Base-by-base conservation (phyloP, 2,797 vertebrate genomes). In the Channallabes apus region DNA sequence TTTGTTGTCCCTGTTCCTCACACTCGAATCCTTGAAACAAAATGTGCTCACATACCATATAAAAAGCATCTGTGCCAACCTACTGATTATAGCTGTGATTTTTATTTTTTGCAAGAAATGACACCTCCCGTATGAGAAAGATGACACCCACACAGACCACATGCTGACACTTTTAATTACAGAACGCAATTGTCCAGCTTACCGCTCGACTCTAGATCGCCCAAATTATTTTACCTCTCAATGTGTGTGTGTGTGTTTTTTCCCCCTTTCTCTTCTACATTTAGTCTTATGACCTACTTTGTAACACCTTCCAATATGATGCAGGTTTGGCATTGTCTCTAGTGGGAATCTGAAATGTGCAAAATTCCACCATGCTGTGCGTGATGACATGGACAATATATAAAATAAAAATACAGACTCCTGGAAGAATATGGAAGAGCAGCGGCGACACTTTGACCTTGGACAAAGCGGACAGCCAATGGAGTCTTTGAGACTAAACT, bases 281-380 rank as follows among this genome's bases (percentile, higher is more conserved):
- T 65, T 78, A 88, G 93, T 92, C 90, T 92, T 92, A 94, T 96
- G 94, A 95, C 94, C 94, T 94, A 96, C 96, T 97, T 91, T 95
- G 94, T 97, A 97, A 97, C 96, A 89, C 94, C 95, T 95, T 94
- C 95, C 93, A 96, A 86, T 98, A 96, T 98, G 97, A 98, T 97
- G 96, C 97, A 98, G 97, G 97, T 97, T 95, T 97, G 96, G 96
- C 96, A 96, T 96, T 96, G 92, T 97, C 95, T 97, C 96, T 97
- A 89, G 94, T 95, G 96, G 97, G 94, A 86, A 84, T 88, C 87
- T 87, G 89, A 89, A 89, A 87, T 87, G 84, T 82, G 84, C 87
- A 85, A 86, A 89, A 87, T 81, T 69, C 77, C 87, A 85, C 87
- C 83, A 79, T 58, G 35, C 65, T 24, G 54, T 38, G n/a, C 15